These are phyloP conservation scores for Limonius californicus DNA, from an alignment of 1,140 invertebrate species.

Conservation along the genomic window DNA sequence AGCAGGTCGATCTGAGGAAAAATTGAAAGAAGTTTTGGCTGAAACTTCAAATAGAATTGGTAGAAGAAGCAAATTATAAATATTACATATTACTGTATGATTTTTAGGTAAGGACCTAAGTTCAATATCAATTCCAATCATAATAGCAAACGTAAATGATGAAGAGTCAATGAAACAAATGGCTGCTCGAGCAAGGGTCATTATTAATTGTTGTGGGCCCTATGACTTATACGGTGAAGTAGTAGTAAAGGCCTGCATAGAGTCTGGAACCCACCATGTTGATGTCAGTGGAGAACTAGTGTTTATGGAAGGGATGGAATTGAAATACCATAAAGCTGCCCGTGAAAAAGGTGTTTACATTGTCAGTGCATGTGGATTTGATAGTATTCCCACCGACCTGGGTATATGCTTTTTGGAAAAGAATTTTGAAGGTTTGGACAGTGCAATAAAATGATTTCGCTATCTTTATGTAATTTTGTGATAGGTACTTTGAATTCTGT, in stretches of 20 bases:
- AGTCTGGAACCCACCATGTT: slow-evolving; percentile 76
- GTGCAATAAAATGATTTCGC: slow-evolving; percentile 24
- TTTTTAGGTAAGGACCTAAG: slow-evolving; percentile 47
- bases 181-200: slow-evolving; percentile 66
- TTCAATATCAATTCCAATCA: slow-evolving; percentile 54
- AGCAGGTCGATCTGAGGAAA: slow-evolving; percentile 67
- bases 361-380: slow-evolving; percentile 87
- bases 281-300: slow-evolving; percentile 89
- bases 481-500: slow-evolving; percentile 70
- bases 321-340: slow-evolving; percentile 75
- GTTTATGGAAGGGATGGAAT: slow-evolving; percentile 82
- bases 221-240: slow-evolving; percentile 86
- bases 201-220: slow-evolving; percentile 90
- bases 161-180: slow-evolving; percentile 69
- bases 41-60: slow-evolving; percentile 37
- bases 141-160: slow-evolving; percentile 76
- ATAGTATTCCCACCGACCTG: slow-evolving; percentile 83
- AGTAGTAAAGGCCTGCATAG: slow-evolving; percentile 87
- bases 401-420: slow-evolving; percentile 72
- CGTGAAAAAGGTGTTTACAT: slow-evolving; percentile 75
- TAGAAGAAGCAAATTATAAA: not conserved
- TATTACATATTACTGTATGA: not conserved
- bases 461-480: not conserved
- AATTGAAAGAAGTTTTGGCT: slow-evolving; percentile 64
- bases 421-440: slow-evolving; percentile 72